Percentiles rank a stretch among this genome's conserved stretches.
Conservation (phyloP, 2,797 vertebrate genomes). For the Gallinago stenura region DNA sequence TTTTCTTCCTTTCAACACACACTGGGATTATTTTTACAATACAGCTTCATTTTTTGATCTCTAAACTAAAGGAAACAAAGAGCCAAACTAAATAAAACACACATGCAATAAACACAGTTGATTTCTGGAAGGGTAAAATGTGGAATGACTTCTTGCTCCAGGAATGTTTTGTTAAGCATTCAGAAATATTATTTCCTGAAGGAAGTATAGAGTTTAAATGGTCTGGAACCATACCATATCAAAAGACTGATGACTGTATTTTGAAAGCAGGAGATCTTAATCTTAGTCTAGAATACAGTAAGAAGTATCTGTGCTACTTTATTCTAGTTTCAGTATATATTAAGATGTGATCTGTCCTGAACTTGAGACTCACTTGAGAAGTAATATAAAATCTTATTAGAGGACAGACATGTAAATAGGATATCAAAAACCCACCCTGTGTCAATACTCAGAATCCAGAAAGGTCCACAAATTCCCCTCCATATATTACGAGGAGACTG, state of each 20-base stretch:
- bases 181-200: constrained; percentile 44
- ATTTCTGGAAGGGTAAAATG: constrained; percentile 28
- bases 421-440: not conserved
- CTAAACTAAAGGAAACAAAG: not conserved
- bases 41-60: constrained; percentile 46
- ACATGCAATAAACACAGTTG: not conserved
- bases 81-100: constrained; percentile 60
- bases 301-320: not conserved
- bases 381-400: not conserved
- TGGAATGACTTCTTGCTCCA: constrained; percentile 17
- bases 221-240: not conserved
- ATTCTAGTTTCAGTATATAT: not conserved
- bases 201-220: not conserved
- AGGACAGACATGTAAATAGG: not conserved
- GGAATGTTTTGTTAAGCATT: constrained; percentile 50
- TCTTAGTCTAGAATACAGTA: not conserved
- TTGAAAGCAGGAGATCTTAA: not conserved
- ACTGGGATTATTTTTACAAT: constrained; percentile 32
- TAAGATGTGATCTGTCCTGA: not conserved
- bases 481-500: not conserved
- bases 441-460: not conserved
- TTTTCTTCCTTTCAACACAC: not conserved
- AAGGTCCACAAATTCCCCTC: not conserved
- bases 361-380: not conserved
- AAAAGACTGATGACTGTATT: not conserved